Evolutionary conservation across 2,797 vertebrate species (phyloP).

Genomic region (Cheirogaleus major): DNA sequence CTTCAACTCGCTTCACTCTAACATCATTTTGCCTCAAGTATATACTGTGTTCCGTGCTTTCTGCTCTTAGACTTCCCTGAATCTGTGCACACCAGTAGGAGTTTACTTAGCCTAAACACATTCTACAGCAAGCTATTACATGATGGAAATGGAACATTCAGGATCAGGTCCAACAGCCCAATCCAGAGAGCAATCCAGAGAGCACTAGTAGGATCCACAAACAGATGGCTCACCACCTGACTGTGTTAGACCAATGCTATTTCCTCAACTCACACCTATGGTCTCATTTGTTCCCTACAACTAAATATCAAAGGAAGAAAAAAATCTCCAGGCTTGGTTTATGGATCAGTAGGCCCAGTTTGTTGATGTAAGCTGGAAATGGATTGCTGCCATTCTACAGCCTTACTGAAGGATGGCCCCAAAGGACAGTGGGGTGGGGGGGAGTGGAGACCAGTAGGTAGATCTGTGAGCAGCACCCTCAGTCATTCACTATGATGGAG

Average conservation of each 20-base stretch:
- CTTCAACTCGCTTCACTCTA: background rate
- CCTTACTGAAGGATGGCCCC: background rate
- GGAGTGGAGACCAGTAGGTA: background rate
- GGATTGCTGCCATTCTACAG: background rate
- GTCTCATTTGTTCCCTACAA: too few relatives aligned
- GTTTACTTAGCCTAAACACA: background rate
- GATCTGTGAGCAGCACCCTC: background rate
- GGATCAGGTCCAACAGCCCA: background rate
- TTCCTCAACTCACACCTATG: background rate
- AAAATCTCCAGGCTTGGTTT: background rate
- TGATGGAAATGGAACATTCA: background rate
- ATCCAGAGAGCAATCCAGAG: background rate
- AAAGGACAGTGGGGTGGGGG: background rate
- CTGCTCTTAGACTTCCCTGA: background rate
- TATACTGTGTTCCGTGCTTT: background rate
- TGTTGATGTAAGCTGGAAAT: background rate
- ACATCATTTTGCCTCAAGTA: background rate
- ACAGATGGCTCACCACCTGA: background rate
- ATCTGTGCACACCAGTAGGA: background rate
- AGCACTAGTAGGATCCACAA: background rate
- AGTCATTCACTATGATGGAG: background rate
- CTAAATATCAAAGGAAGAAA: background rate
- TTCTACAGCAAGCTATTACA: background rate
- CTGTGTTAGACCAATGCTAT: background rate
- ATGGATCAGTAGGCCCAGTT: background rate